Conservation (phyloP, 2,888 invertebrate genomes). For the Latheticus oryzae region DNA sequence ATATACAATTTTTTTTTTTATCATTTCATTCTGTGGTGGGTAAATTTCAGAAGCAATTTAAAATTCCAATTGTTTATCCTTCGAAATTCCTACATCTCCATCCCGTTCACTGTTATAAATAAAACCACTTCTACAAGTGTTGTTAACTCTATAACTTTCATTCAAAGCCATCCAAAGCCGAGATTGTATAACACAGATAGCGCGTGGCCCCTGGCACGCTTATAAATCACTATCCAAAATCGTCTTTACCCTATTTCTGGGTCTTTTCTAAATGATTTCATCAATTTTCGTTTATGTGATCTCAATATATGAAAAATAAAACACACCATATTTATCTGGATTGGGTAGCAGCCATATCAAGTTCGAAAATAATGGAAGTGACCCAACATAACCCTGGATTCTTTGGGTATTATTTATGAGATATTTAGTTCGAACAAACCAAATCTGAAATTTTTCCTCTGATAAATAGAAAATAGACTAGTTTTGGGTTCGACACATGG, state of each 20-base stretch:
- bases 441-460: constrained; percentile 6
- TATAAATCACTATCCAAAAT: constrained; percentile 6
- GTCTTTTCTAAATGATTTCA: constrained; percentile 3
- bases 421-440: constrained; percentile 6
- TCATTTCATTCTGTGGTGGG: no score
- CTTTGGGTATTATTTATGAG: constrained; percentile 14
- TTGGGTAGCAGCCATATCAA: constrained; percentile 14
- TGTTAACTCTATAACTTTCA: no score
- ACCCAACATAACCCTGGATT: constrained; percentile 16
- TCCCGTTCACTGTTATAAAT: no score
- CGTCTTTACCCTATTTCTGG: constrained; percentile 2
- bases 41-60: no score
- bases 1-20: no score
- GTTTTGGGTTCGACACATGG: constrained; percentile 3
- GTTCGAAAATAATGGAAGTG: constrained; percentile 12
- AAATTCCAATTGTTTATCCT: no score
- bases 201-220: constrained; percentile 6
- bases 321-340: constrained; percentile 16
- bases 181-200: constrained; percentile 3
- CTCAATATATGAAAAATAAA: constrained; percentile 9
- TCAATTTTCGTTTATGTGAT: constrained; percentile 11
- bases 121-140: no score
- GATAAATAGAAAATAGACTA: constrained; percentile 6
- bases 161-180: no score
- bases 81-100: no score